phyloP scores from a whole-genome alignment of 1,140 invertebrate genomes.

The Neelides sp. region DNA sequence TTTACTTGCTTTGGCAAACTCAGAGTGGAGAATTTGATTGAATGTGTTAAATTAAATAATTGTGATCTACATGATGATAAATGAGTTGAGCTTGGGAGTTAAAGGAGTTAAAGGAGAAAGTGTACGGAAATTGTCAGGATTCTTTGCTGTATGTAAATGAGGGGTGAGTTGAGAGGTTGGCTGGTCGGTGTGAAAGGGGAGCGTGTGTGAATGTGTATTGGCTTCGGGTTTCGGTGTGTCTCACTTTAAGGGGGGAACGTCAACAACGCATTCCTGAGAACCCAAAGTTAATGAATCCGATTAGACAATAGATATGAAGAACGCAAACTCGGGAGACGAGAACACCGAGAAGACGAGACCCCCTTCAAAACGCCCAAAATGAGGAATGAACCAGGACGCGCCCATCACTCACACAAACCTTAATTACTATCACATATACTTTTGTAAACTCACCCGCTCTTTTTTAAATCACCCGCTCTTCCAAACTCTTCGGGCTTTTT shows the following conservation, averaged over 20 bases:
- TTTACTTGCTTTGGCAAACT: no score
- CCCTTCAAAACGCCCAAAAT: not conserved
- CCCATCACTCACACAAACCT: not conserved
- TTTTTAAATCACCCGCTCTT: no score
- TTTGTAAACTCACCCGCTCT: no score
- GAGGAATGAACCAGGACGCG: not conserved
- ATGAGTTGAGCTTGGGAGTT: not conserved
- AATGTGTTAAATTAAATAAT: no score
- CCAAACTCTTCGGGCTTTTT: no score
- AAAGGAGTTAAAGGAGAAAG: not conserved
- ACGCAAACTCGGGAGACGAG: slow-evolving; percentile 17
- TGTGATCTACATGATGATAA: no score
- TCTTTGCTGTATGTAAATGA: no score
- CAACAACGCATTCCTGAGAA: slow-evolving; percentile 31
- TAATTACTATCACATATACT: no score
- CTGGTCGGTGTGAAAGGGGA: slow-evolving; percentile 1
- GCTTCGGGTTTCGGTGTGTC: not conserved
- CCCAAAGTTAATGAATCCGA: slow-evolving; percentile 31
- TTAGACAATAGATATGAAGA: slow-evolving; percentile 31
- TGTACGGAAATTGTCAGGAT: not conserved
- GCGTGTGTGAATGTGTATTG: slow-evolving; percentile 21
- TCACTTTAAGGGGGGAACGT: slow-evolving; percentile 25
- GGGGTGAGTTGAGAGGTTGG: no score
- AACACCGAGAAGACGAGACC: slow-evolving; percentile 2
- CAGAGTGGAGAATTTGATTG: no score